Evolutionary conservation across 2,113 vertebrate genomes (phyloP).

Genomic region (Tauraco erythrolophus): DNA sequence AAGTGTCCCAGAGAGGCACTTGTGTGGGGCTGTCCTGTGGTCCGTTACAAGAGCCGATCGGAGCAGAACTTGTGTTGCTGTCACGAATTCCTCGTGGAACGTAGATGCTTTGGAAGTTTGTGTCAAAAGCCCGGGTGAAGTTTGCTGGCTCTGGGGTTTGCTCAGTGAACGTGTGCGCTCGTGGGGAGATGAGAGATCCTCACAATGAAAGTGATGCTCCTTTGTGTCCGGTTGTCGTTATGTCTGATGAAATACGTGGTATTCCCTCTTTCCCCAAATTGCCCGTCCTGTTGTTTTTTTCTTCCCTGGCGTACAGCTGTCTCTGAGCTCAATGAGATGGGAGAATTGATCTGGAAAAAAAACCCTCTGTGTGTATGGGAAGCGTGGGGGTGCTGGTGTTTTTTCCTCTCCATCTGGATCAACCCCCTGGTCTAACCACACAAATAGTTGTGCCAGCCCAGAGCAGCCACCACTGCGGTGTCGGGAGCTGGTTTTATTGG

Average conservation of each 20-base stretch:
- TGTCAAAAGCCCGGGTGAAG: neutral
- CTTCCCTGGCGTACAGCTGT: neutral
- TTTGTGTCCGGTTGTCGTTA: rapidly evolving
- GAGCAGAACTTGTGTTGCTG: neutral
- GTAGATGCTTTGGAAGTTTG: neutral
- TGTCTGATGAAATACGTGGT: neutral
- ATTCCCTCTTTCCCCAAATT: neutral
- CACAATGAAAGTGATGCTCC: rapidly evolving
- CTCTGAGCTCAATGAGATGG: neutral
- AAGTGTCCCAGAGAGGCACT: too few relatives aligned
- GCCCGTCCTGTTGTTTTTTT: rapidly evolving
- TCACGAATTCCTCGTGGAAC: rapidly evolving
- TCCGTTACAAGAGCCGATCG: neutral
- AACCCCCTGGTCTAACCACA: neutral
- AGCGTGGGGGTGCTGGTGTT: rapidly evolving
- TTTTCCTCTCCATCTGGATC: neutral
- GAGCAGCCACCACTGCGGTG: neutral
- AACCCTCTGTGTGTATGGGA: rapidly evolving
- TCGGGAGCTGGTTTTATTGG: neutral
- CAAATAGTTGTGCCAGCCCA: neutral
- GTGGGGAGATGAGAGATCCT: neutral
- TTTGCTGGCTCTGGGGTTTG: neutral
- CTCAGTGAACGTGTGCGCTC: neutral
- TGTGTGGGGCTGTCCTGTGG: rapidly evolving
- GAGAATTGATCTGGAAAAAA: neutral